Conservation (phyloP, 1,140 invertebrate genomes). For the Drosophila melanica region DNA sequence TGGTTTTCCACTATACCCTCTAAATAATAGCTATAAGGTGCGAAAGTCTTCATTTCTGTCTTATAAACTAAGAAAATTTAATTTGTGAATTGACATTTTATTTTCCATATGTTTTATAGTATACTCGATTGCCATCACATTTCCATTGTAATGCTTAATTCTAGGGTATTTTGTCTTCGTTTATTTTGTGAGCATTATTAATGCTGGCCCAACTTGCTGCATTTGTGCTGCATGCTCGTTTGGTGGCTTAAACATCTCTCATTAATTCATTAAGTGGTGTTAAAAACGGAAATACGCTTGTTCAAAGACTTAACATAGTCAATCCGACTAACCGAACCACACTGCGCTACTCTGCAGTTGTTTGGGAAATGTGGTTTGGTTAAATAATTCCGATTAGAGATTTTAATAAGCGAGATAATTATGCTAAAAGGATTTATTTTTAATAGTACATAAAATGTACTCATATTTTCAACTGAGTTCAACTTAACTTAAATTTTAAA, state of each 20-base stretch:
- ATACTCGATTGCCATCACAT: too few relatives aligned
- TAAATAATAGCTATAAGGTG: neutral
- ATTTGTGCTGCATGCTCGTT: constrained; percentile 1
- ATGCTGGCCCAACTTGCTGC: neutral
- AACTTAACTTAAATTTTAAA: too few relatives aligned
- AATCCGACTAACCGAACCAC: constrained; percentile 21
- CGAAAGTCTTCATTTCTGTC: too few relatives aligned
- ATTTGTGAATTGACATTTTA: too few relatives aligned
- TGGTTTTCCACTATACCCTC: neutral
- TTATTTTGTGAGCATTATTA: neutral
- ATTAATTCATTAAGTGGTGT: constrained; percentile 66
- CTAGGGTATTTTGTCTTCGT: constrained; percentile 11
- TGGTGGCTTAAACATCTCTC: constrained; percentile 39
- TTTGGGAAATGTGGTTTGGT: neutral
- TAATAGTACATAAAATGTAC: too few relatives aligned
- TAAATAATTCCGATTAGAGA: neutral
- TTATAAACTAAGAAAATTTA: too few relatives aligned
- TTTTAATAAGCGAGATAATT: neutral
- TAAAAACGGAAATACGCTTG: constrained; percentile 57
- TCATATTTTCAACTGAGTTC: too few relatives aligned
- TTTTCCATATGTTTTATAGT: too few relatives aligned
- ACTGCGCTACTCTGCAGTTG: neutral
- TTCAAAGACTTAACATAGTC: constrained; percentile 44
- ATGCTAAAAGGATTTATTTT: too few relatives aligned
- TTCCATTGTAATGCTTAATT: too few relatives aligned